Evolutionary conservation across 2,113 vertebrate genomes (phyloP).

Genomic region (Trogon melanurus): DNA sequence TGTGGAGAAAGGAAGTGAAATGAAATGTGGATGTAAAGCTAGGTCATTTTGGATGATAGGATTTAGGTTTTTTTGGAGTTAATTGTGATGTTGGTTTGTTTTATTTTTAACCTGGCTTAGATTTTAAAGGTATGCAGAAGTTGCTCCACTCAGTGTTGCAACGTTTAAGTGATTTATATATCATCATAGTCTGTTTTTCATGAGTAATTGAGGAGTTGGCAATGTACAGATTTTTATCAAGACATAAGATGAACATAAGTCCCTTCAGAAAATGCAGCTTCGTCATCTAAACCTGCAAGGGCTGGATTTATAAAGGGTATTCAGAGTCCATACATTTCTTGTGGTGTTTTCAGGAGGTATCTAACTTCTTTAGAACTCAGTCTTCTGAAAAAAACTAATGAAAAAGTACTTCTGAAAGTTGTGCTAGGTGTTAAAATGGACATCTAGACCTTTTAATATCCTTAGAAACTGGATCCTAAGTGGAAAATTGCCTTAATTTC

Average conservation of each 20-base stretch:
- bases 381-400: neutral
- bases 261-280: conserved; percentile 25
- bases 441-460: neutral
- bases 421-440: neutral
- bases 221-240: conserved; percentile 67
- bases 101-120: neutral
- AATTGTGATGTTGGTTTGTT: neutral
- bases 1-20: neutral
- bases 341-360: neutral
- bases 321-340: neutral
- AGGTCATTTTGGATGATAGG: neutral
- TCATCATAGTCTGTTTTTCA: neutral
- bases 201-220: neutral
- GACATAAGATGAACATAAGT: neutral
- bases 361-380: neutral
- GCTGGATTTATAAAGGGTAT: neutral
- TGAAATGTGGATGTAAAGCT: neutral
- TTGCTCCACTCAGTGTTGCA: conserved; percentile 37
- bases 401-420: neutral
- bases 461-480: neutral
- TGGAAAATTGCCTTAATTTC: conserved; percentile 4
- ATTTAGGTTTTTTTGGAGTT: neutral
- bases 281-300: neutral
- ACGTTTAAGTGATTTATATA: neutral
- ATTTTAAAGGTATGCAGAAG: conserved; percentile 5